Percentiles rank a stretch among this genome's conserved stretches.
phyloP scores from a whole-genome alignment of 2,888 invertebrate species.

The Cantharis rustica region DNA sequence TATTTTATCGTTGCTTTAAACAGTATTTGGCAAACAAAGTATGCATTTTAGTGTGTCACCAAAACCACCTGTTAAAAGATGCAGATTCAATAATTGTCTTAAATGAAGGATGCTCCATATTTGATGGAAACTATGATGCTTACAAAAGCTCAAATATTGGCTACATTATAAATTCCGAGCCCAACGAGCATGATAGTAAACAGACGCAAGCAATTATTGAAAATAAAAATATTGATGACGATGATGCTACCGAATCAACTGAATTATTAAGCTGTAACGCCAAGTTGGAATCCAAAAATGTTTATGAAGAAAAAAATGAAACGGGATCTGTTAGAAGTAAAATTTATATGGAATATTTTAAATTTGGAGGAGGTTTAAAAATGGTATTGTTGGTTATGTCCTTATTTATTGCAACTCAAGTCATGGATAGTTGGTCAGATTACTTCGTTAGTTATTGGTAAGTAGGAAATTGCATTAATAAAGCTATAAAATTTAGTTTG shows the following conservation, averaged over 20 bases:
- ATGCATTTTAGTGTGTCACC: constrained; percentile 68
- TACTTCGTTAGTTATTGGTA: constrained; percentile 29
- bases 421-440: constrained; percentile 34
- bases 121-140: constrained; percentile 62
- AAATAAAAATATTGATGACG: neutral
- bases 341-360: constrained; percentile 40
- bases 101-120: constrained; percentile 60
- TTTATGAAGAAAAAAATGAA: constrained; percentile 40
- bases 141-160: constrained; percentile 2
- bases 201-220: neutral
- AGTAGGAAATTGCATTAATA: neutral
- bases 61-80: constrained; percentile 61
- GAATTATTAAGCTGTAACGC: neutral
- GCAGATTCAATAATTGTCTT: constrained; percentile 61
- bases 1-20: constrained; percentile 72
- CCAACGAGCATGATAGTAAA: neutral
- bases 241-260: neutral
- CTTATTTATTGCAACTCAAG: constrained; percentile 35
- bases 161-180: neutral
- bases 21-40: constrained; percentile 61
- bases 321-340: constrained; percentile 36
- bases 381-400: constrained; percentile 29
- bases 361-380: constrained; percentile 38
- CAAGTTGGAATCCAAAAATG: neutral
- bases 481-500: neutral